Evolutionary conservation across 1,140 invertebrate species (phyloP).

Genomic region (Leptopilina clavipes): DNA sequence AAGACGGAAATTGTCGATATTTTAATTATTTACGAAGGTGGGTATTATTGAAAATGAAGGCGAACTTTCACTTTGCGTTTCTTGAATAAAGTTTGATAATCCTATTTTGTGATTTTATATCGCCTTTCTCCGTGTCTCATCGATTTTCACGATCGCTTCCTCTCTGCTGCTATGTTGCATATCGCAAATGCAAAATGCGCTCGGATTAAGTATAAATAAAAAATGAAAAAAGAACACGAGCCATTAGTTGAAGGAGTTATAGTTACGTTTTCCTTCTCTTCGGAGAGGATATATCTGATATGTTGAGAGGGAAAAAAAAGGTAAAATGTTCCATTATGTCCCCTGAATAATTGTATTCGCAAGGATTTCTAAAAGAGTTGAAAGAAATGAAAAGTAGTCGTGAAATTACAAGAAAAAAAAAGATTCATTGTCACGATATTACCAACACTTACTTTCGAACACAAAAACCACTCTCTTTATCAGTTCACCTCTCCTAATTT

Average conservation of each 20-base stretch:
- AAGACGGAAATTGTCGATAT: slow-evolving; percentile 8
- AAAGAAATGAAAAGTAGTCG: neutral
- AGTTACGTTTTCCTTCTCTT: neutral
- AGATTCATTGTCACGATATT: neutral
- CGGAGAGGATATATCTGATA: neutral
- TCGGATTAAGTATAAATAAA: neutral
- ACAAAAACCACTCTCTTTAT: neutral
- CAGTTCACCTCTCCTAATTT: neutral
- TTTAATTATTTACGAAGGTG: slow-evolving; percentile 11
- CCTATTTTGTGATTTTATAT: slow-evolving; percentile 28
- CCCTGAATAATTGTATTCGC: neutral
- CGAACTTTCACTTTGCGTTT: slow-evolving; percentile 12
- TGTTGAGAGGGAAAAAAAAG: neutral
- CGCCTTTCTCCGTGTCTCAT: slow-evolving; percentile 13
- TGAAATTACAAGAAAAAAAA: neutral
- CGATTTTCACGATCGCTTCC: slow-evolving; percentile 22
- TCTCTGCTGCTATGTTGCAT: neutral
- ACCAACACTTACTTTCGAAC: neutral
- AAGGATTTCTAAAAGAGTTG: neutral
- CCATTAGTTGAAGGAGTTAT: neutral
- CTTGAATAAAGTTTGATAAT: slow-evolving; percentile 16
- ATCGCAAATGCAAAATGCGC: slow-evolving; percentile 4
- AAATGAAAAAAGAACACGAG: neutral
- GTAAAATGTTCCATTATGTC: neutral
- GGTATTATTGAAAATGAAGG: slow-evolving; percentile 2